A percentile compares a stretch with the other conserved stretches of the same genome.
These are phyloP conservation scores for Patella caerulea DNA, from an alignment of 2,888 invertebrate species.

Conservation along the genomic window DNA sequence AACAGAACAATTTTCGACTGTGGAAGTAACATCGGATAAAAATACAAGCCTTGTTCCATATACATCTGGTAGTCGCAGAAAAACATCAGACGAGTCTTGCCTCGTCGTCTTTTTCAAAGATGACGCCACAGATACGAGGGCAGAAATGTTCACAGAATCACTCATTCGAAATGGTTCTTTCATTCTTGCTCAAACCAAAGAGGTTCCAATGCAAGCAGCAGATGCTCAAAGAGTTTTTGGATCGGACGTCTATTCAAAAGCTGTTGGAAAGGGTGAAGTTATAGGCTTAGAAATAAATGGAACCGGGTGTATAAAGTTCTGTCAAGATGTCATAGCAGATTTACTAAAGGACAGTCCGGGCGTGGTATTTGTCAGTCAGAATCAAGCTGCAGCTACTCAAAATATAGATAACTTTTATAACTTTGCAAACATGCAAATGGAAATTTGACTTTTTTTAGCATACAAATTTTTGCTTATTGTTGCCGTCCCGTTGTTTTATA, in stretches of 20 bases:
- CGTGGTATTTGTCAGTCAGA: conserved; percentile 71
- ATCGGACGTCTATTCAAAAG: conserved; percentile 63
- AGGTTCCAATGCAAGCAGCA: conserved; percentile 65
- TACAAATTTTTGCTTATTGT: too few relatives aligned
- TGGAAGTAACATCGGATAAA: conserved; percentile 63
- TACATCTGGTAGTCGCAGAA: conserved; percentile 62
- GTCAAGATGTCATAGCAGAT: conserved; percentile 66
- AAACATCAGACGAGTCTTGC: conserved; percentile 66
- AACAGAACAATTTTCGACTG: conserved; percentile 57
- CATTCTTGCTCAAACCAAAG: conserved; percentile 69
- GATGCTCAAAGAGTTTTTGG: conserved; percentile 70
- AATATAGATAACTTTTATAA: conserved; percentile 72
- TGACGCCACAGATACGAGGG: conserved; percentile 68
- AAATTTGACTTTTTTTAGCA: conserved; percentile 42
- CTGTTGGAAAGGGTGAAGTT: conserved; percentile 65
- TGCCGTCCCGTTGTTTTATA: too few relatives aligned
- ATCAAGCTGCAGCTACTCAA: conserved; percentile 58
- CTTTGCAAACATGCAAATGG: conserved; percentile 72
- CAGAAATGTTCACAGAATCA: conserved; percentile 62
- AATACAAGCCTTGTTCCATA: conserved; percentile 67
- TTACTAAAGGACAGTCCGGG: conserved; percentile 66
- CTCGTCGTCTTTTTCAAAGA: conserved; percentile 72
- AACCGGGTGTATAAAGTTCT: conserved; percentile 62
- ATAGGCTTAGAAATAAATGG: conserved; percentile 72
- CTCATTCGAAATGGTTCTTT: conserved; percentile 26